Conservation (phyloP, 2,888 invertebrate genomes). For the Poecilobothrus nobilitatus region DNA sequence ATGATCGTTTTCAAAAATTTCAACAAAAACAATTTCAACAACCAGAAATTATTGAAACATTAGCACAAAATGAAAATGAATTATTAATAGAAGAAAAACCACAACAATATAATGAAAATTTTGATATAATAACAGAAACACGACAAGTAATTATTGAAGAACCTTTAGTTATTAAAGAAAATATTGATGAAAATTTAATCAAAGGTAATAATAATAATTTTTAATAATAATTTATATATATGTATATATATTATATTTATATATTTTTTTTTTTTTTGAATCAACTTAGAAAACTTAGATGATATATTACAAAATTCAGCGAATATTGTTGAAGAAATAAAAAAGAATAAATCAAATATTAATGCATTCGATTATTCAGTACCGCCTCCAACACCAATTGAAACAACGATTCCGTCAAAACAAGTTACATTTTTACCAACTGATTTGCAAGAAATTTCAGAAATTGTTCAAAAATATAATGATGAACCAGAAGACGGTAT, state of each 20-base stretch:
- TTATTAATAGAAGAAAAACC: background rate
- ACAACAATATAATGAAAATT: background rate
- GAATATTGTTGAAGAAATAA: constrained; percentile 5
- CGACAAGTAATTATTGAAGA: background rate
- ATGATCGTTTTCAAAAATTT: background rate
- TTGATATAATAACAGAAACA: background rate
- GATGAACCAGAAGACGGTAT: background rate
- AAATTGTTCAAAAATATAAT: background rate
- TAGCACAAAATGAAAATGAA: no score
- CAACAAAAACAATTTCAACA: background rate
- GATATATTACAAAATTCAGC: constrained; percentile 9
- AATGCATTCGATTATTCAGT: constrained; percentile 14
- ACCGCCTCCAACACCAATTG: constrained; percentile 24
- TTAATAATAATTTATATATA: background rate
- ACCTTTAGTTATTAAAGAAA: background rate
- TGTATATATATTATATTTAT: background rate
- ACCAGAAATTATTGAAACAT: background rate
- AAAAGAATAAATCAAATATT: constrained; percentile 5
- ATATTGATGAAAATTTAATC: background rate
- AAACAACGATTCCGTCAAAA: constrained; percentile 11
- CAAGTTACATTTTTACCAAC: background rate
- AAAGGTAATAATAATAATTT: background rate
- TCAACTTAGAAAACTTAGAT: constrained; percentile 28
- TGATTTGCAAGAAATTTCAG: background rate
- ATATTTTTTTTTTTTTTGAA: background rate